Percentiles rank a stretch among this genome's conserved stretches.
These are phyloP conservation scores for Tiliqua scincoides DNA, from an alignment of 2,113 vertebrate genomes.

Conservation along the genomic window DNA sequence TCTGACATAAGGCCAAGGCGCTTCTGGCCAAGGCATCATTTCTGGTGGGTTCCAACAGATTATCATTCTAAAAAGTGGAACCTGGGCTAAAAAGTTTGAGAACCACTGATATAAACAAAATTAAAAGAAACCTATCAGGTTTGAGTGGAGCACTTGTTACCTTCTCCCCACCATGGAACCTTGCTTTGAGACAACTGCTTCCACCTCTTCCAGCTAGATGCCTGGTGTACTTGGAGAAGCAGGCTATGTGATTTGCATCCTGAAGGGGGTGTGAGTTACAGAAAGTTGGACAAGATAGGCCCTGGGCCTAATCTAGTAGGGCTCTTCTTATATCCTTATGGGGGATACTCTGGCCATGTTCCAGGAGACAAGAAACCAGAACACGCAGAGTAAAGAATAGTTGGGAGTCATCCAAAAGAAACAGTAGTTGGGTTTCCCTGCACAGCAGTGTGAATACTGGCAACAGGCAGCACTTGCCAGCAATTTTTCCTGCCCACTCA, in stretches of 20 bases:
- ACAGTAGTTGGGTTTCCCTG: not conserved
- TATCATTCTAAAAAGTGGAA: too few relatives aligned
- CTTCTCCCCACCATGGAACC: not conserved
- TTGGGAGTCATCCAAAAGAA: not conserved
- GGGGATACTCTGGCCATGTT: not conserved
- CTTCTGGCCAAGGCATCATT: too few relatives aligned
- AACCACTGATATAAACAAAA: not conserved
- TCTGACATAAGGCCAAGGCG: too few relatives aligned
- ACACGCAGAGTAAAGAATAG: not conserved
- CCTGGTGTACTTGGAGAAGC: not conserved
- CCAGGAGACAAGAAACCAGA: not conserved
- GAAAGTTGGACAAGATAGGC: too few relatives aligned
- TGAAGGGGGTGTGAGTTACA: too few relatives aligned
- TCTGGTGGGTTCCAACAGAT: too few relatives aligned
- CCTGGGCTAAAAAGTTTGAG: too few relatives aligned
- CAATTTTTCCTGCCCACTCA: not conserved
- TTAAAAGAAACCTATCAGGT: not conserved
- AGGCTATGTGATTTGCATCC: not conserved
- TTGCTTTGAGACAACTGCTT: not conserved
- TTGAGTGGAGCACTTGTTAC: not conserved
- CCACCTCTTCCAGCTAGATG: not conserved
- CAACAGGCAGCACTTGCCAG: not conserved
- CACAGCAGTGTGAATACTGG: not conserved
- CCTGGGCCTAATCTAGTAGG: too few relatives aligned
- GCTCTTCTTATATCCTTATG: too few relatives aligned